phyloP scores from a whole-genome alignment of 2,797 vertebrate genomes.

The Phataginus tricuspis region DNA sequence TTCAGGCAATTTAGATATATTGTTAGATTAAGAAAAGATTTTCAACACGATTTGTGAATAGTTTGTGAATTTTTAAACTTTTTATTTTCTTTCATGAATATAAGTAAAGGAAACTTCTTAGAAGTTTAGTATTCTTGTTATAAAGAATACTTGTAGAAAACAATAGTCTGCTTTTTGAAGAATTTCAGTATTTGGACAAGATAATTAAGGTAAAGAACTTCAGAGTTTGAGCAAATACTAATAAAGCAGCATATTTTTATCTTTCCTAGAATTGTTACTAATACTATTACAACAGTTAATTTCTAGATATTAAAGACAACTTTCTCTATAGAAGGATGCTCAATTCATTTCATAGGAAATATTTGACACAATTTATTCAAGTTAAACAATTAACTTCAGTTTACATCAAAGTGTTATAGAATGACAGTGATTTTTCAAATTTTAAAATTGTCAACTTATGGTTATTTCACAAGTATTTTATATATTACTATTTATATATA shows the following conservation, averaged over 20 bases:
- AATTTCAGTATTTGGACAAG: neutral
- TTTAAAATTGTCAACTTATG: neutral
- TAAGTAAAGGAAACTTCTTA: conserved; percentile 30
- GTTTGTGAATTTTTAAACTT: neutral
- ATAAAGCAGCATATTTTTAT: neutral
- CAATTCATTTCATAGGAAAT: neutral
- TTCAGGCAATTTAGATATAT: conserved; percentile 5
- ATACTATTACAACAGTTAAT: neutral
- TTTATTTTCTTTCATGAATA: conserved; percentile 11
- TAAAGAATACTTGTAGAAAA: conserved; percentile 52
- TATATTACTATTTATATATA: neutral
- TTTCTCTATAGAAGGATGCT: neutral
- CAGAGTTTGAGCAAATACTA: neutral
- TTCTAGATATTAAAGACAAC: neutral
- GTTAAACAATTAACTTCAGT: neutral
- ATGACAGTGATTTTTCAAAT: neutral
- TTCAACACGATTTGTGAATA: conserved; percentile 50
- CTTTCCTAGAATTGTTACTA: neutral
- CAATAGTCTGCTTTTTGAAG: neutral
- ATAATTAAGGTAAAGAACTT: neutral
- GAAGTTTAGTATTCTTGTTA: neutral
- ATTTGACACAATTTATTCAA: neutral
- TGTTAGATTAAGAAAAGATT: neutral
- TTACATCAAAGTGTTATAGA: neutral
- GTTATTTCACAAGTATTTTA: neutral